A percentile compares a stretch with the other conserved stretches of the same genome.
These are phyloP conservation scores for Mareca strepera DNA, from an alignment of 2,797 vertebrate genomes.

Conservation along the genomic window DNA sequence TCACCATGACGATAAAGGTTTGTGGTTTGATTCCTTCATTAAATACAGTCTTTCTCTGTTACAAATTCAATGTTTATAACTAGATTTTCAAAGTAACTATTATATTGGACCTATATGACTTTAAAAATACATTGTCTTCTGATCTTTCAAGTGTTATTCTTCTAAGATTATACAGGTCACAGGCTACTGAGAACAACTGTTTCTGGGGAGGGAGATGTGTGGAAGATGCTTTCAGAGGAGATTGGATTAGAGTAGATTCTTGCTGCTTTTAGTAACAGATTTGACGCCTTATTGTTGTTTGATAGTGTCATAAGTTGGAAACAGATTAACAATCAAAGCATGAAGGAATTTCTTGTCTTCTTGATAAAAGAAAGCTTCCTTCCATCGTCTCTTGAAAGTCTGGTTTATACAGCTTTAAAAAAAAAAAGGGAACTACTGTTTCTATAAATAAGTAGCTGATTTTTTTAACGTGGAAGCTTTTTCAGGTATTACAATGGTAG, in stretches of 20 bases:
- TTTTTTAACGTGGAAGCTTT: not conserved
- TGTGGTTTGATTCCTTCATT: not conserved
- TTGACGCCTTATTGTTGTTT: not conserved
- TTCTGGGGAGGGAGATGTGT: not conserved
- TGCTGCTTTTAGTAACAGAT: not conserved
- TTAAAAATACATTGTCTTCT: not conserved
- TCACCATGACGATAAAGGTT: not conserved
- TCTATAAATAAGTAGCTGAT: not conserved
- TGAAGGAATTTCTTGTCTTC: not conserved
- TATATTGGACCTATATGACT: not conserved
- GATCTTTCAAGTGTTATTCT: not conserved
- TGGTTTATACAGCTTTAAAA: not conserved
- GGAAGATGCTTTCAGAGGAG: not conserved
- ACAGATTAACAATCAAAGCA: not conserved
- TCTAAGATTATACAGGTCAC: not conserved
- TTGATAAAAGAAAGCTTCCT: not conserved
- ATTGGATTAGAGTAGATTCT: not conserved
- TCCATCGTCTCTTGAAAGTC: not conserved
- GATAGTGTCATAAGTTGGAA: not conserved
- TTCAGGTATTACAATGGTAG: not conserved
- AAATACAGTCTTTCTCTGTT: not conserved
- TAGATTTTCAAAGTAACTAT: not conserved
- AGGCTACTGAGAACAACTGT: not conserved
- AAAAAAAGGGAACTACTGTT: not conserved
- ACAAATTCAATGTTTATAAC: not conserved